Evolutionary conservation across 2,888 invertebrate species (phyloP), one percentile per base, ranked within the genome.

Genomic region (Synergus japonicus): DNA sequence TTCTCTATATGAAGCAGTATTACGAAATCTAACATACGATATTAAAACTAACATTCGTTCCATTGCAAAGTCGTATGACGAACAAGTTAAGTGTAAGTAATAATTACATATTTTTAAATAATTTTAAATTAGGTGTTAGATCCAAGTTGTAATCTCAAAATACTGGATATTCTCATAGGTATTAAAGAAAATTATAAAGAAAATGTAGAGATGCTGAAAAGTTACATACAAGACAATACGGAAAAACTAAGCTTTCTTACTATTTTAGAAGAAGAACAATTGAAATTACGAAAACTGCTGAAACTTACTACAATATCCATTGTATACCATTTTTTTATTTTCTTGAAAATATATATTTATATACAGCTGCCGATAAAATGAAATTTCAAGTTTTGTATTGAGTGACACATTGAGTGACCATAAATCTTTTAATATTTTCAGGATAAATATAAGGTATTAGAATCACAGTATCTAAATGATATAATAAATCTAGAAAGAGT

Each of bases 21-120:
- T 95, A 78, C 92, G 93, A 73, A 92, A 93, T 84, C 92, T 94
- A 87, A 92, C 95, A 37, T 93, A 93, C 79, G 93, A 94, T 66
- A 90, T 94, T 77, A 93, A 94, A 85, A 89, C 93, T n/a, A 92
- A 93, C 18, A 88, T 93, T 10, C 91, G 92, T 46, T 93, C 94
- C 15, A 92, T 94, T 22, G 91, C 92, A 78, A 89, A 89, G 15
- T 87, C 92, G 43, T 93, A 93, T 44, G 92, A 93, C 18, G 88
- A 91, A 54, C 92, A 94, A 86, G 89, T 94, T 12, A 87, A 88
- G 44, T 86, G 92, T 81, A 89, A 93, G 87, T 90, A 73, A 37
- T 5, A 37, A 37, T 37, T 37, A 37, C 37, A 37, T 4, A 37
- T 37, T 37, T 37, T 37, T 4, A 37, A 37, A 37, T 37, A 29